Conservation (phyloP, 2,113 vertebrate species). For the Cyanoderma ruficeps region DNA sequence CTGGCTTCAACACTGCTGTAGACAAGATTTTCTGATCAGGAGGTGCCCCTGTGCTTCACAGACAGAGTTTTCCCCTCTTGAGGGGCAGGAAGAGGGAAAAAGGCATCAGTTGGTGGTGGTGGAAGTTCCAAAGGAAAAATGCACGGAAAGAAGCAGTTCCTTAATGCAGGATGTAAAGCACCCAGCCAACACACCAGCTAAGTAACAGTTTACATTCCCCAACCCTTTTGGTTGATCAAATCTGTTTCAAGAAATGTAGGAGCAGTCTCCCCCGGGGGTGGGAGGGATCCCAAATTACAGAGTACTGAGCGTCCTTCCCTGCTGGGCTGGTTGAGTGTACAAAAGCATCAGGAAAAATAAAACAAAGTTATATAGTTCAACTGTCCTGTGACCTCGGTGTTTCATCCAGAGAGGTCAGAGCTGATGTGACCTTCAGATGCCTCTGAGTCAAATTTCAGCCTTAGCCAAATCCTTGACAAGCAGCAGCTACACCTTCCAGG, state of each 20-base stretch:
- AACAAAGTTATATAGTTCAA: not conserved
- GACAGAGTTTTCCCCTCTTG: not conserved
- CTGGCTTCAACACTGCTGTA: not conserved
- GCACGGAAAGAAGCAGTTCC: not conserved
- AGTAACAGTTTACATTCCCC: not conserved
- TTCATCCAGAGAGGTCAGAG: conserved; percentile 34
- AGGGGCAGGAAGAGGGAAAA: not conserved
- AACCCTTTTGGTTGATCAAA: not conserved
- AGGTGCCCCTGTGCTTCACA: not conserved
- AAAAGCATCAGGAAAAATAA: not conserved
- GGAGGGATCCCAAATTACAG: conserved; percentile 17
- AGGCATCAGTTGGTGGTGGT: not conserved
- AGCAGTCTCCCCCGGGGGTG: not conserved
- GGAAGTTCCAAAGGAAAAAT: not conserved
- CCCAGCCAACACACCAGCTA: not conserved
- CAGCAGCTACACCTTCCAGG: not conserved
- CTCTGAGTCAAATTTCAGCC: conserved; percentile 16
- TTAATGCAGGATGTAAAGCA: not conserved
- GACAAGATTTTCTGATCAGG: not conserved
- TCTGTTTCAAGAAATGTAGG: not conserved
- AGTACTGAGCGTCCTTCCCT: not conserved
- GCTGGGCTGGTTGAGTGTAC: not conserved
- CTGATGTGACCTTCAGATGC: conserved; percentile 24
- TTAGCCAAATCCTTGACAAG: not conserved
- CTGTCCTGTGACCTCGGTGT: not conserved